A percentile compares a stretch with the other conserved stretches of the same genome.
phyloP scores from a whole-genome alignment of 2,797 vertebrate species.

The Gastrophryne carolinensis region DNA sequence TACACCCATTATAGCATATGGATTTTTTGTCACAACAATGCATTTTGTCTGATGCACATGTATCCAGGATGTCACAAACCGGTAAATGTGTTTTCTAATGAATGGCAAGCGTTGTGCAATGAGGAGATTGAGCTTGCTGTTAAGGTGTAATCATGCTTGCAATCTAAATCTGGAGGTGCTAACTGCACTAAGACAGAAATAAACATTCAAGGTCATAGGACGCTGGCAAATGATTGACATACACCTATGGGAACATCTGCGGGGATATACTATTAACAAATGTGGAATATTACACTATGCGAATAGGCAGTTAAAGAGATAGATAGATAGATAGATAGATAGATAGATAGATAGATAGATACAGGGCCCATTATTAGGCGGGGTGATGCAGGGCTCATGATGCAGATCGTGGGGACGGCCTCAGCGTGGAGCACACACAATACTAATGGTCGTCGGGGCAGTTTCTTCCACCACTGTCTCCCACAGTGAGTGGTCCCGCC shows the following conservation, averaged over 20 bases:
- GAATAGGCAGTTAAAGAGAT: background rate
- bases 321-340: too few species aligned
- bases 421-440: too few species aligned
- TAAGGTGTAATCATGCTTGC: background rate
- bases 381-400: too few species aligned
- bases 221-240: background rate
- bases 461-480: too few species aligned
- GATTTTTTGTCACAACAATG: background rate
- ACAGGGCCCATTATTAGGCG: too few species aligned
- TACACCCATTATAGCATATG: background rate
- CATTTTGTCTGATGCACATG: background rate
- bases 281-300: background rate
- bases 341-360: too few species aligned
- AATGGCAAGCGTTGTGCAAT: background rate
- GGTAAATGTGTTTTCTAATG: background rate
- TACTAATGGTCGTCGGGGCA: too few species aligned
- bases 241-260: too few species aligned
- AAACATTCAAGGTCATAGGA: background rate
- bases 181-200: background rate
- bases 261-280: background rate
- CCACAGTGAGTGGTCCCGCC: too few species aligned
- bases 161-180: background rate
- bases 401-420: too few species aligned
- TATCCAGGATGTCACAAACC: background rate
- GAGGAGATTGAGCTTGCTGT: background rate